Evolutionary conservation across 2,888 invertebrate species (phyloP), one percentile per base, ranked within the genome.

Genomic region (Drosophila ustulata): DNA sequence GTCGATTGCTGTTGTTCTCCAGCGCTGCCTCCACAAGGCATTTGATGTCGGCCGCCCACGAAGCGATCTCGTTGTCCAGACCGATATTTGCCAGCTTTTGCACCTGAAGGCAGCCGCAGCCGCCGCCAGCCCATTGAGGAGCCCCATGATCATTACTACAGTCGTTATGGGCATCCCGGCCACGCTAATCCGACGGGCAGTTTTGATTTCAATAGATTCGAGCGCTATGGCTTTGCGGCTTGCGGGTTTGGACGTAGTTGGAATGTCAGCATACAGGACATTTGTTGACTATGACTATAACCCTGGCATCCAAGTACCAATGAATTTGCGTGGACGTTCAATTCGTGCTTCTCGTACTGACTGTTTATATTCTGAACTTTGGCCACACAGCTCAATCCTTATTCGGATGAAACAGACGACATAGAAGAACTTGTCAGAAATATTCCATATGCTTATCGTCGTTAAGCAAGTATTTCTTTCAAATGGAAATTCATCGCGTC

Each of bases 231-330:
- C n/a, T n/a, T n/a, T n/a, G n/a, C n/a, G n/a, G n/a, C n/a, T n/a
- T n/a, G n/a, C n/a, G n/a, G n/a, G n/a, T n/a, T n/a, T n/a, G n/a
- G 59, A 0, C 68, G 62, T 9, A 50, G 68, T n/a, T 66, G 71
- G 37, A 85, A 82, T 61, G 65, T 82, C 8, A 65, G 50, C 5
- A 79, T 79, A 25, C 80, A 18, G 80, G 2, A 80, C 80, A 1
- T 57, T 37, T 13, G 51, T 85, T 0, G 80, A 82, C 28, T 85
- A 85, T 32, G 85, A 75, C 25, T 82, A 71, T 37, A 66, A 78
- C 0, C 66, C 65, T 0, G 57, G 18, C 28, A 18, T 8, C 49
- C 37, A 23, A 28, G 25, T 25, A 34, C 28, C 30, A 2, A 30
- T 41, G 28, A 25, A 23, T 4, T 25, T 32, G 11, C 28, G 7